Conservation (phyloP, 2,888 invertebrate genomes). For the Zonitis immaculata region DNA sequence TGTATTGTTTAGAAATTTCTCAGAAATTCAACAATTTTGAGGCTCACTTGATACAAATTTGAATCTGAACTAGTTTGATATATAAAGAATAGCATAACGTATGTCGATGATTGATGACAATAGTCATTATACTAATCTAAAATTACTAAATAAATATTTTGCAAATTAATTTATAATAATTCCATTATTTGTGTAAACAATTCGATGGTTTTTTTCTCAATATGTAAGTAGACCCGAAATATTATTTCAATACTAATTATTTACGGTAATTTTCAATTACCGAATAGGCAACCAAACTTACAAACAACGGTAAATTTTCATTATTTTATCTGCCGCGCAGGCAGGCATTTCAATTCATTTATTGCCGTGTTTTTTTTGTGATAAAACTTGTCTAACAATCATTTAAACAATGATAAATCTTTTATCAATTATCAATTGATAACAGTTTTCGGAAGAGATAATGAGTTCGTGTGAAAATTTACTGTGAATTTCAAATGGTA, state of each 20-base stretch:
- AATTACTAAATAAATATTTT: no score
- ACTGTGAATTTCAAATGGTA: conserved; percentile 3
- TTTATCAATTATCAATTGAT: conserved; percentile 11
- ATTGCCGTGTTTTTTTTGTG: not conserved
- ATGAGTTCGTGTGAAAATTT: not conserved
- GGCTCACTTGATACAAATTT: no score
- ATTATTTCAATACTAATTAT: no score
- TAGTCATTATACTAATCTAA: no score
- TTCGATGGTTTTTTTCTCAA: no score
- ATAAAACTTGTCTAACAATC: conserved; percentile 2
- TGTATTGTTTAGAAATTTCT: no score
- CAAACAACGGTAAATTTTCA: conserved; percentile 10
- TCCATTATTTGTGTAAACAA: no score
- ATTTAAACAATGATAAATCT: conserved; percentile 10
- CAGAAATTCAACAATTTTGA: no score
- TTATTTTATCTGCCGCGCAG: conserved; percentile 15
- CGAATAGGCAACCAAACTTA: conserved; percentile 10
- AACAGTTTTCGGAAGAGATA: not conserved
- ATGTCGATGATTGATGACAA: conserved; percentile 3
- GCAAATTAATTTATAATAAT: no score
- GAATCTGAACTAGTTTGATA: no score
- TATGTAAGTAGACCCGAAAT: no score
- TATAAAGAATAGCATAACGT: no score
- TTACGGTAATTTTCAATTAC: not conserved
- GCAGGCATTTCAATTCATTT: conserved; percentile 11